These are phyloP conservation scores for Pectinophora gossypiella DNA, from an alignment of 1,140 invertebrate species.

Conservation along the genomic window DNA sequence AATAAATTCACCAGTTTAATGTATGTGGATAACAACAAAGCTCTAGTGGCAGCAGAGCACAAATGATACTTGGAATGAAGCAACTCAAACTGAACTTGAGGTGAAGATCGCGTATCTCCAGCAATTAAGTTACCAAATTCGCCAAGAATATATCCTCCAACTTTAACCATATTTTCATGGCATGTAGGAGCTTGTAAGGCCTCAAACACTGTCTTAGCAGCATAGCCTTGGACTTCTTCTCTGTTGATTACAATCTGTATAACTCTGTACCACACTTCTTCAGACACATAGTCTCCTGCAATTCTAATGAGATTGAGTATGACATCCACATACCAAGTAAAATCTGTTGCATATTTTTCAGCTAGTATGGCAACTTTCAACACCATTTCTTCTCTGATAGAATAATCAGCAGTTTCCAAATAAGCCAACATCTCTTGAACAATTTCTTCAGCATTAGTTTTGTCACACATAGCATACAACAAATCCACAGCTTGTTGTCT, in stretches of 20 bases:
- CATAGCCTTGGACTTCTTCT: conserved; percentile 99
- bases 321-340: conserved; percentile 99
- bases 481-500: conserved; percentile 98
- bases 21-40: conserved; percentile 97
- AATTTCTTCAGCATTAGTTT: conserved; percentile 99
- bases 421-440: conserved; percentile 99
- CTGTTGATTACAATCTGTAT: conserved; percentile 99
- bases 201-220: conserved; percentile 99
- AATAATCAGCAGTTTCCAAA: conserved; percentile 99
- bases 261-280: conserved; percentile 99
- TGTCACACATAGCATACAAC: conserved; percentile 99
- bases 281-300: conserved; percentile 98
- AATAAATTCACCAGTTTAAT: conserved; percentile 99
- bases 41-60: conserved; percentile 97
- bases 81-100: conserved; percentile 96
- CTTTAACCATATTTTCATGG: conserved; percentile 99
- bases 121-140: conserved; percentile 99
- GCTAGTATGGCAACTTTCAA: conserved; percentile 99
- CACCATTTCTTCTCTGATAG: conserved; percentile 99
- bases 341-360: conserved; percentile 99
- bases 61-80: conserved; percentile 99
- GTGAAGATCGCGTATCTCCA: conserved; percentile 97
- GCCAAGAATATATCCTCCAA: conserved; percentile 99
- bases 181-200: conserved; percentile 98
- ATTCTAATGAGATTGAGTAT: conserved; percentile 99